These are phyloP conservation scores for Ophioderma brevispina DNA, from an alignment of 35 echinoderm and acorn worm genomes.

Conservation along the genomic window DNA sequence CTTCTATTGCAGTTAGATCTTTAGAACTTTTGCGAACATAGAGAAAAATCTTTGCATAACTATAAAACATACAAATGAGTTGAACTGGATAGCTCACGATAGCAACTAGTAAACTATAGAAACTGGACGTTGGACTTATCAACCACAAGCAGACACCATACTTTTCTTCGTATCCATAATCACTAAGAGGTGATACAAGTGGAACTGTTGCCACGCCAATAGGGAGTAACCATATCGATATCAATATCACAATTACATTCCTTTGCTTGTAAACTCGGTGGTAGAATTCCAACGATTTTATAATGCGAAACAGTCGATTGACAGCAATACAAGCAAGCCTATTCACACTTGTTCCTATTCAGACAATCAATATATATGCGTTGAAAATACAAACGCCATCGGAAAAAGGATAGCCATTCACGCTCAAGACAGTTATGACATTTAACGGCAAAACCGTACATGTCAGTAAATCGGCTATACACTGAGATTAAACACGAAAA, in stretches of 20 bases:
- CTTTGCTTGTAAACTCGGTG: conserved; percentile 19
- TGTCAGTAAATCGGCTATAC: conserved; percentile 56
- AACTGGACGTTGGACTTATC: not conserved
- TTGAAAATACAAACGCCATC: conserved; percentile 23
- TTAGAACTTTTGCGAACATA: not conserved
- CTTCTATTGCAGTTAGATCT: not conserved
- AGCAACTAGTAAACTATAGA: not conserved
- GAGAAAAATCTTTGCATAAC: not conserved
- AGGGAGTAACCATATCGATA: conserved; percentile 40
- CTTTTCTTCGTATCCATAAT: conserved; percentile 36
- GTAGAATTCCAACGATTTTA: conserved; percentile 18
- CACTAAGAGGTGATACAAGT: not conserved
- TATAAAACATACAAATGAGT: not conserved
- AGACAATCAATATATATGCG: conserved; percentile 22
- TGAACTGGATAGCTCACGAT: not conserved
- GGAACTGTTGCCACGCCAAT: conserved; percentile 16
- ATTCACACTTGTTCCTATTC: conserved; percentile 57
- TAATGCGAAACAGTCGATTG: conserved; percentile 40
- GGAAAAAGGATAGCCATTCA: conserved; percentile 11
- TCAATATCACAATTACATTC: not conserved
- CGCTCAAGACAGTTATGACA: conserved; percentile 39
- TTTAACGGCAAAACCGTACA: conserved; percentile 26
- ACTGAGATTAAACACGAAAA: conserved; percentile 58
- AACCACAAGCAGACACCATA: conserved; percentile 34
- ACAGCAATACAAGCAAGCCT: conserved; percentile 56